These are phyloP conservation scores for Pantherophis vulpinus DNA, from an alignment of 2,797 vertebrate genomes.

Conservation along the genomic window DNA sequence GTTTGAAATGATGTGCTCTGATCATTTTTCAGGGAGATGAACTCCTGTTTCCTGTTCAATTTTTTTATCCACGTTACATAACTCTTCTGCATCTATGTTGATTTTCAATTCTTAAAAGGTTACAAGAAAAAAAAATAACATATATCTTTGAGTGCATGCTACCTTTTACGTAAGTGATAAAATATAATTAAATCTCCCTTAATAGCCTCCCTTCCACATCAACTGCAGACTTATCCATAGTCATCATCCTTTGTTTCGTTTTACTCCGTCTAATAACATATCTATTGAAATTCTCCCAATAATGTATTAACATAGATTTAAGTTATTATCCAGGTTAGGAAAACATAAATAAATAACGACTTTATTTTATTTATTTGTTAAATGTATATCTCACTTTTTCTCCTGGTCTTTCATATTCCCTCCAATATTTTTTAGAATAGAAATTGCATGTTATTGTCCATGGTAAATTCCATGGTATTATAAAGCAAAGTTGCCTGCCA, in stretches of 20 bases:
- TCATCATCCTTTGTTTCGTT: neutral
- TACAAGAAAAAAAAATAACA: neutral
- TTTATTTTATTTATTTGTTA: too few species aligned
- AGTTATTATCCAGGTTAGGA: neutral
- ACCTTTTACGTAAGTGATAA: neutral
- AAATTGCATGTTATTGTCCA: neutral
- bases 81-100: conserved; percentile 23
- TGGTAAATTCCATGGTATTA: too few species aligned
- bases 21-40: conserved; percentile 14
- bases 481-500: neutral
- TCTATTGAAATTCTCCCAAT: neutral
- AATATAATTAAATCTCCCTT: neutral
- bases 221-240: neutral
- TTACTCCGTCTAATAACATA: neutral
- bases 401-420: neutral
- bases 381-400: too few species aligned
- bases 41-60: neutral
- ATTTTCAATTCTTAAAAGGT: conserved; percentile 46
- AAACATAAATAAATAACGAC: neutral
- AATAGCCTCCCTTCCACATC: neutral
- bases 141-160: neutral
- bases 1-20: conserved; percentile 36
- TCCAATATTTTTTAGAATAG: neutral
- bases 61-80: conserved; percentile 9
- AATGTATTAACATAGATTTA: neutral